A percentile compares a stretch with the other conserved stretches of the same genome.
Evolutionary conservation across 2,888 invertebrate genomes (phyloP).

Genomic region (Caenorhabditis parvicauda): DNA sequence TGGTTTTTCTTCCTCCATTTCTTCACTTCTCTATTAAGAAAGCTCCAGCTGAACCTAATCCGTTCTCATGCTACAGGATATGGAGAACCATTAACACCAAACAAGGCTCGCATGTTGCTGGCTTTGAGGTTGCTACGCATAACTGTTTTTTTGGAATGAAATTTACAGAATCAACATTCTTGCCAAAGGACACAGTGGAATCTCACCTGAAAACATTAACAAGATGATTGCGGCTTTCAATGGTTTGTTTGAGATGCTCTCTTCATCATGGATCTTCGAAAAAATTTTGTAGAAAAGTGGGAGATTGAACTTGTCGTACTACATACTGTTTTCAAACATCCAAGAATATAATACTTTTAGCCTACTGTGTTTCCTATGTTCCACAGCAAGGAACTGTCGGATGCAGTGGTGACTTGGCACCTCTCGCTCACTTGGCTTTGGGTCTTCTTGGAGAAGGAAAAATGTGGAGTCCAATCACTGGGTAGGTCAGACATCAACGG

Average conservation of each 20-base stretch:
- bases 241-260: constrained; percentile 63
- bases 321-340: no score
- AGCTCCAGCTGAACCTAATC: constrained; percentile 71
- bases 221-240: constrained; percentile 72
- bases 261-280: neutral
- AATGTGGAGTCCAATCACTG: constrained; percentile 49
- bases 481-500: no score
- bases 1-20: constrained; percentile 16
- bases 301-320: no score
- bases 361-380: constrained; percentile 71
- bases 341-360: constrained; percentile 64
- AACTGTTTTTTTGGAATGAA: neutral
- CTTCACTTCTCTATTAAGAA: constrained; percentile 23
- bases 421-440: constrained; percentile 72
- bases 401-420: constrained; percentile 73
- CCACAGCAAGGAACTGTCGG: constrained; percentile 75
- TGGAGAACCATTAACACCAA: constrained; percentile 70
- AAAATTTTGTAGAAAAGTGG: neutral
- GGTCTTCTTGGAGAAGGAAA: constrained; percentile 72
- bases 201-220: constrained; percentile 69
- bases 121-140: constrained; percentile 66
- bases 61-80: constrained; percentile 73
- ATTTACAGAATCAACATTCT: constrained; percentile 69
- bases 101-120: constrained; percentile 70
- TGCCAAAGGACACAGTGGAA: constrained; percentile 73